Evolutionary conservation across 2,888 invertebrate species (phyloP).

Genomic region (Aspidiotus destructor): DNA sequence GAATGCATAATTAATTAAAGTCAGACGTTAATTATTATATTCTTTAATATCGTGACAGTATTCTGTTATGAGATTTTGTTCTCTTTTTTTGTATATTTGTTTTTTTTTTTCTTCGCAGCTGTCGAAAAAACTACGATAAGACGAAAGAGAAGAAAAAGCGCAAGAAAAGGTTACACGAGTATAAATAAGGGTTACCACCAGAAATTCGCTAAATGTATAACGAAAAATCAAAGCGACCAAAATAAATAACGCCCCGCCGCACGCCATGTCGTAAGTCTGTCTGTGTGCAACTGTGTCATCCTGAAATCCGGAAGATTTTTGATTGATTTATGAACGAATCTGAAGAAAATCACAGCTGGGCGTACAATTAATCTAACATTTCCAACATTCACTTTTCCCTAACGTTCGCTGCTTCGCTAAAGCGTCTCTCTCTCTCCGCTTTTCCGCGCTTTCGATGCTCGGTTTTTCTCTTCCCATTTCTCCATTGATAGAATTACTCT

Average conservation of each 20-base stretch:
- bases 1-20: constrained; percentile 27
- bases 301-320: constrained; percentile 28
- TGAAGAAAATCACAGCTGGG: constrained; percentile 31
- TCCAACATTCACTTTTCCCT: constrained; percentile 10
- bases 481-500: constrained; percentile 11
- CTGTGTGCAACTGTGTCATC: constrained; percentile 26
- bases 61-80: constrained; percentile 6
- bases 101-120: not conserved
- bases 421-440: not conserved
- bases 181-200: constrained; percentile 1
- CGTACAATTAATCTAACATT: constrained; percentile 31
- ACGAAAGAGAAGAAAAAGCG: not conserved
- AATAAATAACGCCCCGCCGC: not conserved
- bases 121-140: too few species aligned
- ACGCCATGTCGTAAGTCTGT: not conserved
- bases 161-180: not conserved
- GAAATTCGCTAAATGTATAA: not conserved
- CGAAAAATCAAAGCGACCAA: constrained; percentile 4
- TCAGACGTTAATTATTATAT: constrained; percentile 24
- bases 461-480: not conserved
- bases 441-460: not conserved
- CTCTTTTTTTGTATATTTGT: constrained; percentile 1
- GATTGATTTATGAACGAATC: constrained; percentile 30
- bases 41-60: constrained; percentile 26
- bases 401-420: not conserved